These are phyloP conservation scores for Leptinotarsa lineolata DNA, from an alignment of 1,140 invertebrate species.

Conservation along the genomic window DNA sequence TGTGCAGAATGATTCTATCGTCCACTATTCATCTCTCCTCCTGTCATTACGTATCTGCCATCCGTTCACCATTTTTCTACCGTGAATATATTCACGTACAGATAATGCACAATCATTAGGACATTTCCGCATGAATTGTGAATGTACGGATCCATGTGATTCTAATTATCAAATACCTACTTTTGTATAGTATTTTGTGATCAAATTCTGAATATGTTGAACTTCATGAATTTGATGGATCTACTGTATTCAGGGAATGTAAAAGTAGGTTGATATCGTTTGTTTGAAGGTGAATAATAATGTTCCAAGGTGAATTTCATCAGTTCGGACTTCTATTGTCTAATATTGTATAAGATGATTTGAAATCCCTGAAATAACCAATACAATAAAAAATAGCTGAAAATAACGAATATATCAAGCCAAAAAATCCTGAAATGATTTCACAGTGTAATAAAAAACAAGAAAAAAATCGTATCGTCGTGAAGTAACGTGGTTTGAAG, in stretches of 20 bases:
- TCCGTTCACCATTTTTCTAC: constrained; percentile 43
- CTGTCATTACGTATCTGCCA: constrained; percentile 37
- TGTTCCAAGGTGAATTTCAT: too few relatives aligned
- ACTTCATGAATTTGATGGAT: neutral
- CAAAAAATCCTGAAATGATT: too few relatives aligned
- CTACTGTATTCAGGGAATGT: neutral
- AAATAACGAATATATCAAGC: too few relatives aligned
- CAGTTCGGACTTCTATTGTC: too few relatives aligned
- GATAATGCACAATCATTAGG: constrained; percentile 33
- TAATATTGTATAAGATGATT: too few relatives aligned
- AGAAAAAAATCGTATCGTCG: too few relatives aligned
- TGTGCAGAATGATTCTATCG: neutral
- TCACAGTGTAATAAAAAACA: too few relatives aligned
- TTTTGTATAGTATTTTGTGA: neutral
- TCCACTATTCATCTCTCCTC: constrained; percentile 17
- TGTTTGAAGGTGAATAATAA: too few relatives aligned
- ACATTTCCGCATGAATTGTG: constrained; percentile 15
- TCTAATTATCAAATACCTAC: neutral
- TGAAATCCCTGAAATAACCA: too few relatives aligned
- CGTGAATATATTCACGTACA: constrained; percentile 33
- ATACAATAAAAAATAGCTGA: too few relatives aligned
- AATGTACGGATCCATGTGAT: neutral
- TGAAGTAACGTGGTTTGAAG: too few relatives aligned
- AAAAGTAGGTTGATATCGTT: neutral
- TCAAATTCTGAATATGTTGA: neutral